Evolutionary conservation across 2,113 vertebrate species (phyloP).

Genomic region (Sylvia atricapilla): DNA sequence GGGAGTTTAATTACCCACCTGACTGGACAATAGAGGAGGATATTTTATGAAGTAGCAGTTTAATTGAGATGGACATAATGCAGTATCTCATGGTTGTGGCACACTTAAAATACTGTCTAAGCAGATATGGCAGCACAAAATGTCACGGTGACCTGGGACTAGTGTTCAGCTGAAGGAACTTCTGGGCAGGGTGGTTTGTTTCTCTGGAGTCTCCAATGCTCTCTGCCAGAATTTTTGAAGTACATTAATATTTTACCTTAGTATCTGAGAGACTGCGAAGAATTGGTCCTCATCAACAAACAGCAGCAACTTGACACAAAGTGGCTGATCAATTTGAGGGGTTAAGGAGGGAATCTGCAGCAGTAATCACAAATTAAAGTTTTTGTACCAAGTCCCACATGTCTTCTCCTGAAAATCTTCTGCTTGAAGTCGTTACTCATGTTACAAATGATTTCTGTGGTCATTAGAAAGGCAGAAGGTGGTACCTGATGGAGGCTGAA

Average conservation of each 20-base stretch:
- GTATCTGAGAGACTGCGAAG: background rate
- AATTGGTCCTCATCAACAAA: background rate
- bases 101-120: background rate
- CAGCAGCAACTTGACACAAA: background rate
- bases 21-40: background rate
- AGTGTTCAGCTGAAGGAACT: background rate
- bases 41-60: background rate
- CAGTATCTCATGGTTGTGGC: background rate
- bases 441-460: rapidly evolving
- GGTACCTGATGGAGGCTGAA: background rate
- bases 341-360: background rate
- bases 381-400: background rate
- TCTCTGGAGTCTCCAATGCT: background rate
- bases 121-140: background rate
- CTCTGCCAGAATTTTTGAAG: background rate
- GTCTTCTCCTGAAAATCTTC: background rate
- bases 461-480: background rate
- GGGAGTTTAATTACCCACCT: background rate
- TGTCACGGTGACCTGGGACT: background rate
- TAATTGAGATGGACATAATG: background rate
- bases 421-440: background rate
- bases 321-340: background rate
- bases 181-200: background rate
- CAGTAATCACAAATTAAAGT: background rate
- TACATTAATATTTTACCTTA: background rate